Conservation (phyloP, 1,140 invertebrate genomes). For the Kradibia gibbosae region DNA sequence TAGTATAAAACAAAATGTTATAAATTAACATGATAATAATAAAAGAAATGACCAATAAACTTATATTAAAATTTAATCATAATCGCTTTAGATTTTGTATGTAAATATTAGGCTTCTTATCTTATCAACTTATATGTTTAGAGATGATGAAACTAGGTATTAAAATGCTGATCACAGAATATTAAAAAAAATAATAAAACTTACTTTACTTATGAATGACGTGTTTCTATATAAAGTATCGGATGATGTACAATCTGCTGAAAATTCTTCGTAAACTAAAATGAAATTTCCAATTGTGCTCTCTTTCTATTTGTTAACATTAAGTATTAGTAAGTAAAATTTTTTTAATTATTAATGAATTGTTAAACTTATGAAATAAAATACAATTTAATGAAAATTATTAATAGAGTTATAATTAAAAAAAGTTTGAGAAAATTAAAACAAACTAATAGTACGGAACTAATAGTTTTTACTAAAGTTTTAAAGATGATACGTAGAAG, state of each 20-base stretch:
- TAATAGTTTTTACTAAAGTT: no score
- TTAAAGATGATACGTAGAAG: no score
- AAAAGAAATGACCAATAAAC: neutral
- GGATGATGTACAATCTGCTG: neutral
- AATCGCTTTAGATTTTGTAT: neutral
- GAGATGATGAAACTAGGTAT: neutral
- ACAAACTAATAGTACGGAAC: no score
- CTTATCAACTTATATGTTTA: neutral
- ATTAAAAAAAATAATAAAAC: neutral
- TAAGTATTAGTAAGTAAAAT: neutral
- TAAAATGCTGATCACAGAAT: neutral
- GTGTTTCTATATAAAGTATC: neutral
- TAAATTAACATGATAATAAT: neutral
- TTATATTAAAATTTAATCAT: neutral
- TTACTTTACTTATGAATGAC: neutral
- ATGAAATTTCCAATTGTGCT: neutral
- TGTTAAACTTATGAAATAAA: neutral
- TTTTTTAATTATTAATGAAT: neutral
- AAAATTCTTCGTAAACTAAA: neutral
- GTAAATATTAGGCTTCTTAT: neutral
- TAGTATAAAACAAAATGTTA: no score
- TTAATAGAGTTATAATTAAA: no score
- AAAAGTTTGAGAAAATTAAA: no score
- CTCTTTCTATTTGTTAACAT: neutral
- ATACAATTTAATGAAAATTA: neutral